Conservation (phyloP, 2,888 invertebrate genomes). For the Proisotoma minuta region DNA sequence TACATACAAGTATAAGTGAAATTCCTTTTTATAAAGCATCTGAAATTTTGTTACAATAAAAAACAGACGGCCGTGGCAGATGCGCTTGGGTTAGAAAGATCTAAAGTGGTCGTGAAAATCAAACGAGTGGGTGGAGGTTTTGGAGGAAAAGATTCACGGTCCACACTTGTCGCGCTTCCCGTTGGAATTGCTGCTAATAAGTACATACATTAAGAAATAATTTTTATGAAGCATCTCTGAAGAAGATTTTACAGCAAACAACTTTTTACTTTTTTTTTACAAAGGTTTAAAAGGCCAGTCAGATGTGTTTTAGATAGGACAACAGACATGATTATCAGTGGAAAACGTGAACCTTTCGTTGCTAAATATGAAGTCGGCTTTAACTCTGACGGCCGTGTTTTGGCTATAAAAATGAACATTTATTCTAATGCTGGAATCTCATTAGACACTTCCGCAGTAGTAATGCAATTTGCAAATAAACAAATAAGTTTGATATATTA, state of each 20-base stretch:
- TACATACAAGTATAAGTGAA: conserved; percentile 32
- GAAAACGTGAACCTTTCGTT: conserved; percentile 82
- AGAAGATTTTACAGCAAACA: too few species aligned
- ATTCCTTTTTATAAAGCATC: neutral
- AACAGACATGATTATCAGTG: conserved; percentile 87
- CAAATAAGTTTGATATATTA: neutral
- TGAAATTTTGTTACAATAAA: neutral
- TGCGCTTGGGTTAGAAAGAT: conserved; percentile 52
- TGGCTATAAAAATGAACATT: conserved; percentile 66
- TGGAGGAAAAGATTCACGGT: conserved; percentile 87
- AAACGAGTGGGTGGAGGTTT: conserved; percentile 84
- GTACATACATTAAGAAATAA: conserved; percentile 49
- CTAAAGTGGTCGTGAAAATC: conserved; percentile 44
- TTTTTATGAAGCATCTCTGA: too few species aligned
- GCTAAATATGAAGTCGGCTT: conserved; percentile 79
- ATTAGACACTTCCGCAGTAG: conserved; percentile 66
- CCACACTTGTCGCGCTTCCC: conserved; percentile 64
- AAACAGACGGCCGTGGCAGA: conserved; percentile 44
- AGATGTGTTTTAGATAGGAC: conserved; percentile 86
- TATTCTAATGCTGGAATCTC: conserved; percentile 81
- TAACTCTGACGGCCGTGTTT: conserved; percentile 67
- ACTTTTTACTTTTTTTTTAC: neutral
- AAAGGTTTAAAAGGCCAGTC: conserved; percentile 59
- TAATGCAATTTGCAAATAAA: too few species aligned
- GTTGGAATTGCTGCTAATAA: conserved; percentile 74